phyloP scores from a whole-genome alignment of 2,888 invertebrate genomes.

The Nomada hirtipes region DNA sequence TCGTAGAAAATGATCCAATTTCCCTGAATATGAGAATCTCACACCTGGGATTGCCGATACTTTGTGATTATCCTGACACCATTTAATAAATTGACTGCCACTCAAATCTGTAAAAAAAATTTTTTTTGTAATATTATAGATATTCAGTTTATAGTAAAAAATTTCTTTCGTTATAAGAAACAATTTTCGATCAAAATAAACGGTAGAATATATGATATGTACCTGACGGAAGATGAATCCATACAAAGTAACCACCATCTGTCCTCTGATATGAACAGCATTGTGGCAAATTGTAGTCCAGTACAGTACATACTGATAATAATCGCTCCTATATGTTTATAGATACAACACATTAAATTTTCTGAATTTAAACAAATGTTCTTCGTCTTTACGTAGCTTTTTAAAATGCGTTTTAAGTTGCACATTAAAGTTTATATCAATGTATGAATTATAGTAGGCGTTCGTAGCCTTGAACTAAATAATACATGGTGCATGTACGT shows the following conservation, averaged over 20 bases:
- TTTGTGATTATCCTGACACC: slow-evolving; percentile 83
- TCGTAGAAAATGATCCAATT: slow-evolving; percentile 84
- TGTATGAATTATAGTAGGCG: too few relatives aligned
- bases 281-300: slow-evolving; percentile 83
- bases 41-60: slow-evolving; percentile 84
- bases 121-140: slow-evolving; percentile 2
- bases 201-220: slow-evolving; percentile 3
- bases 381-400: too few relatives aligned
- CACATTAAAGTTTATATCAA: too few relatives aligned
- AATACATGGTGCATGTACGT: too few relatives aligned
- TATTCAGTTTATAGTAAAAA: too few relatives aligned
- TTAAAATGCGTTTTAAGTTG: too few relatives aligned
- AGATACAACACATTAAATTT: neutral
- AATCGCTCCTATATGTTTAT: slow-evolving; percentile 82
- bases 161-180: neutral
- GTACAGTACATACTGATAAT: slow-evolving; percentile 81
- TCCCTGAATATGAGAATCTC: slow-evolving; percentile 82
- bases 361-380: neutral
- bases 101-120: slow-evolving; percentile 73
- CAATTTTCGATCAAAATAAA: neutral
- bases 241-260: slow-evolving; percentile 87
- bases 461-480: neutral
- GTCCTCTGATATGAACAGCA: slow-evolving; percentile 84
- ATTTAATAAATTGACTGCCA: slow-evolving; percentile 82
- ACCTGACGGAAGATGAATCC: slow-evolving; percentile 86